Evolutionary conservation across 1,140 invertebrate genomes (phyloP), one percentile per base, ranked within the genome.

Genomic region (Halyomorpha halys): DNA sequence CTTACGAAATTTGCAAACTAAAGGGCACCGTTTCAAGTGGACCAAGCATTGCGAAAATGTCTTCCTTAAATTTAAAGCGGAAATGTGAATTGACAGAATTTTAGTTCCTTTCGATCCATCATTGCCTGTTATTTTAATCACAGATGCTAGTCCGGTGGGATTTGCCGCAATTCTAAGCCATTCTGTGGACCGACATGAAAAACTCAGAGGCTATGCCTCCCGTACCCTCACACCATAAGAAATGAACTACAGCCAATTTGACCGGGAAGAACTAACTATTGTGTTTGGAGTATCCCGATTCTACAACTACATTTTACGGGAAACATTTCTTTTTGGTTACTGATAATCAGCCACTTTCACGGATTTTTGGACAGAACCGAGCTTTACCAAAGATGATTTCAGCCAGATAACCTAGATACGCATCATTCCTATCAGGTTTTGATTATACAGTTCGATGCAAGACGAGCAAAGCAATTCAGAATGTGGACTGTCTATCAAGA

Each of bases 241-340:
- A 70, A 19, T 68, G 39, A 76, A 76, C 53, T 78, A 78, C 65
- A 73, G 71, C 9, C 73, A 77, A 67, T 73, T 78, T 1, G 75
- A 80, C 62, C 74, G 74, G 62, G 77, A 81, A 68, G 69, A 75
- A 8, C 69, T 78, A 1, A 75, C 77, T 1, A 76, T 79, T 30
- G 16, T 59, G 70, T 78, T 4, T 80, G 76, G 65, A 72, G 70
- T 30, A 3, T 30, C 8, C 8, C 69, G 73, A 44, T 70, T 80
- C 73, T 71, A 72, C 74, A 59, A 68, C 74, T 69, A 66, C 47
- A 11, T 69, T 16, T 66, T 4, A 30, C 54, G 66, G 61, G 4
- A 34, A 44, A 2, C 14, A 64, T 15, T 64, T 68, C 49, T 56
- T 39, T 19, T 34, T 69, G 6, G 34, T 64, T n/a, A 65, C 59